phyloP scores from a whole-genome alignment of 2,113 vertebrate genomes.

The Lepus timidus region DNA sequence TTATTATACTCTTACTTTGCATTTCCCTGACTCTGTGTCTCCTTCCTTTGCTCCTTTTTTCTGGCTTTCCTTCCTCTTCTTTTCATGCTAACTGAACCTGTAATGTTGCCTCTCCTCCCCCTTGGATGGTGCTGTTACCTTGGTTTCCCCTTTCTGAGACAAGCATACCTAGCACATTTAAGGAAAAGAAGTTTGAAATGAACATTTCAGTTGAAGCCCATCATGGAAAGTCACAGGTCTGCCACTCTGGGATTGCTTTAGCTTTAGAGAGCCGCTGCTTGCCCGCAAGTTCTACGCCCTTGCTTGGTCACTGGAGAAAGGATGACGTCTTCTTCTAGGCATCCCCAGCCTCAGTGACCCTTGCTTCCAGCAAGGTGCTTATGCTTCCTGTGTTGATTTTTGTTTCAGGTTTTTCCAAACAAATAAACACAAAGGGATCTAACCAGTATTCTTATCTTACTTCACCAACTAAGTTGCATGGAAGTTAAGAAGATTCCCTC shows the following conservation, averaged over 20 bases:
- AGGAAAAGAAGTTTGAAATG: constrained; percentile 15
- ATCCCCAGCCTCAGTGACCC: background rate
- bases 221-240: background rate
- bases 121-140: background rate
- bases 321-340: background rate
- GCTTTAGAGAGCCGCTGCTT: constrained; percentile 25
- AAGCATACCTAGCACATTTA: background rate
- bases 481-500: background rate
- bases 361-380: background rate
- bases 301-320: constrained; percentile 4
- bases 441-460: constrained; percentile 46
- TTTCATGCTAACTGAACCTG: background rate
- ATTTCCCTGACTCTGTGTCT: background rate
- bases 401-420: constrained; percentile 21
- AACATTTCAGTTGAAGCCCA: constrained; percentile 12
- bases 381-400: background rate
- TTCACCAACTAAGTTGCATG: constrained; percentile 26
- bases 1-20: background rate
- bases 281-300: background rate
- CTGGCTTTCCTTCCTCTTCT: background rate
- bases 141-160: constrained; percentile 41
- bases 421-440: background rate
- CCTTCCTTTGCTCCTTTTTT: background rate
- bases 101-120: background rate
- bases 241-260: background rate